A percentile compares a stretch with the other conserved stretches of the same genome.
Evolutionary conservation across 1,140 invertebrate species (phyloP).

Genomic region (Hirudo medicinalis): DNA sequence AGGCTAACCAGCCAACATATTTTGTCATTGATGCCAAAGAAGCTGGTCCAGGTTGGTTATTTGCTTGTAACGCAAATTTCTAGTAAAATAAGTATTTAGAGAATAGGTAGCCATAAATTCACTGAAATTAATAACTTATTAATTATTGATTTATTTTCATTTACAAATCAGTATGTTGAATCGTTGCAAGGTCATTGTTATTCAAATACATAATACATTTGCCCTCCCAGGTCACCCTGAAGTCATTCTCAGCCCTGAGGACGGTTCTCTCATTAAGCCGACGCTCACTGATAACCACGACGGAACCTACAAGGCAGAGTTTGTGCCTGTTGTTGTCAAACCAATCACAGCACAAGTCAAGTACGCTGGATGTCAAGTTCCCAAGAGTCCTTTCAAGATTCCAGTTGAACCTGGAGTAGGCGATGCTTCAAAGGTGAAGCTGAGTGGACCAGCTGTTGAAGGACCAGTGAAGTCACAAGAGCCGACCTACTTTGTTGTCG

Average conservation of each 20-base stretch:
- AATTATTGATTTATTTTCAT: not conserved
- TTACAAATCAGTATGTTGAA: not conserved
- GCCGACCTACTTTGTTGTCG: slow-evolving; percentile 26
- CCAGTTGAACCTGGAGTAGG: slow-evolving; percentile 1
- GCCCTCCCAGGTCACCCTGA: slow-evolving; percentile 6
- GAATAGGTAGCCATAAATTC: not conserved
- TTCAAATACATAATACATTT: not conserved
- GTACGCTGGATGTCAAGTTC: slow-evolving; percentile 5
- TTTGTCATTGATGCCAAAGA: slow-evolving; percentile 23
- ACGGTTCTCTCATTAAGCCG: not conserved
- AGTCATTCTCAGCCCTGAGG: not conserved
- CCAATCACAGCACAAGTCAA: slow-evolving; percentile 11
- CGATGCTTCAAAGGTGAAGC: slow-evolving; percentile 30
- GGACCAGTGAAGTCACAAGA: slow-evolving; percentile 9
- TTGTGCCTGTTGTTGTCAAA: not conserved
- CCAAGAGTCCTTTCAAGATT: slow-evolving; percentile 16
- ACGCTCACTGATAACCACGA: slow-evolving; percentile 5
- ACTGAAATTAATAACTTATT: not conserved
- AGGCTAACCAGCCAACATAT: slow-evolving; percentile 24
- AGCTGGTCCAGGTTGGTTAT: slow-evolving; percentile 18
- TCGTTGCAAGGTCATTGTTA: no score
- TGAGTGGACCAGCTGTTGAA: slow-evolving; percentile 40
- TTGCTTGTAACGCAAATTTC: not conserved
- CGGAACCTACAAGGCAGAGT: slow-evolving; percentile 9
- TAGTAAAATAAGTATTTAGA: not conserved